Evolutionary conservation across 2,888 invertebrate species (phyloP), one percentile per base, ranked within the genome.

Genomic region (Lordiphosa fenestrarum): DNA sequence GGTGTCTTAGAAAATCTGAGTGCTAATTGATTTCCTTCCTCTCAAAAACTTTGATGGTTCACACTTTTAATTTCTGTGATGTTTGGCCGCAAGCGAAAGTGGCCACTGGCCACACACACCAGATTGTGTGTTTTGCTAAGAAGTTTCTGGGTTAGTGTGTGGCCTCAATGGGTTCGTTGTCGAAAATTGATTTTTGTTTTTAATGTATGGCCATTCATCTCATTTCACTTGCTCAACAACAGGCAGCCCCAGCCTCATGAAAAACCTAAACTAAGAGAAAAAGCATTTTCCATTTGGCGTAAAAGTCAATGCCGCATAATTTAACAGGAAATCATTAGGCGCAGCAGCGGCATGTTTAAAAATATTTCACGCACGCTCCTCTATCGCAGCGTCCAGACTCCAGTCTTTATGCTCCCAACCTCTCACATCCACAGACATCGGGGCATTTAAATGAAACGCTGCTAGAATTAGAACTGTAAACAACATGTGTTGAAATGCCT

Each of bases 401-500:
- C 25, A 30, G 42, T 7, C 21, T 40, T n/a, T 13, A 25, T 3
- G 12, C 19, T 13, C 13, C 13, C 23, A n/a, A 10, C 4, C 19
- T 15, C 35, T 1, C 9, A 3, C 10, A 40, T 53, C 48, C 40
- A 40, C 60, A 77, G 77, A 77, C 77, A 66, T 41, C 21, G 59
- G 61, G 77, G 77, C 77, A 78, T 77, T 77, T 70, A 63, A 72
- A 77, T 68, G 70, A 62, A 74, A 64, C 64, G 70, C 74, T 57
- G 57, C 66, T 63, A 63, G 78, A 80, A 74, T 82, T 76, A 76
- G 81, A 81, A 77, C 82, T 73, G 84, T 84, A 84, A 82, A 82
- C 81, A 82, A 73, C 82, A 82, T 81, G 81, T 81, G 81, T 78
- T 78, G 75, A 78, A 81, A 78, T 84, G 71, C 66, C 76, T 82